A percentile compares a stretch with the other conserved stretches of the same genome.
These are phyloP conservation scores for Microcebus jonahi DNA, from an alignment of 2,113 vertebrate genomes.

Conservation along the genomic window DNA sequence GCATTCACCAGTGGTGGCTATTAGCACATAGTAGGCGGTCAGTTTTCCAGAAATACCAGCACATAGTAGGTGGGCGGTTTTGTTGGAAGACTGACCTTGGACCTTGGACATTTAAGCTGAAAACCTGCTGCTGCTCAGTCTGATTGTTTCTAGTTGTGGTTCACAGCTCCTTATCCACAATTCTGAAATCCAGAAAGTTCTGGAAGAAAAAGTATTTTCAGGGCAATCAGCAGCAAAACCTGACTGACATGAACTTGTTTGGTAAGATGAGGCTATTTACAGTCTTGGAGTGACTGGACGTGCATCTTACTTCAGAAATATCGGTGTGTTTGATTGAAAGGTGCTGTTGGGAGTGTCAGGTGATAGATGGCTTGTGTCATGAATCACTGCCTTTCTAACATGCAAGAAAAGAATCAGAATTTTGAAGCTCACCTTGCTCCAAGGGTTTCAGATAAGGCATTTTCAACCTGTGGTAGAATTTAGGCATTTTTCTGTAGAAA, in stretches of 20 bases:
- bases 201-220: conserved; percentile 21
- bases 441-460: background rate
- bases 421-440: background rate
- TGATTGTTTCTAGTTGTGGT: background rate
- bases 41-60: background rate
- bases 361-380: background rate
- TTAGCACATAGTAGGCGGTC: background rate
- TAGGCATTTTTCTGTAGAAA: conserved; percentile 4
- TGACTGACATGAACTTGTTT: background rate
- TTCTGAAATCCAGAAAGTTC: background rate
- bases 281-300: background rate
- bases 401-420: background rate
- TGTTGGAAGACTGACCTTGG: background rate
- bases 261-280: background rate
- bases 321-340: background rate
- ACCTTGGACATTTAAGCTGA: background rate
- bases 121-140: background rate
- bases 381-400: background rate
- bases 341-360: background rate
- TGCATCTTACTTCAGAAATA: conserved; percentile 9
- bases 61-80: background rate
- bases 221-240: background rate
- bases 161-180: background rate
- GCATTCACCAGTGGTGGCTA: background rate
- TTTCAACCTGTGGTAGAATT: background rate